Conservation (phyloP, 2,113 vertebrate species). For the Irena cyanogastra region DNA sequence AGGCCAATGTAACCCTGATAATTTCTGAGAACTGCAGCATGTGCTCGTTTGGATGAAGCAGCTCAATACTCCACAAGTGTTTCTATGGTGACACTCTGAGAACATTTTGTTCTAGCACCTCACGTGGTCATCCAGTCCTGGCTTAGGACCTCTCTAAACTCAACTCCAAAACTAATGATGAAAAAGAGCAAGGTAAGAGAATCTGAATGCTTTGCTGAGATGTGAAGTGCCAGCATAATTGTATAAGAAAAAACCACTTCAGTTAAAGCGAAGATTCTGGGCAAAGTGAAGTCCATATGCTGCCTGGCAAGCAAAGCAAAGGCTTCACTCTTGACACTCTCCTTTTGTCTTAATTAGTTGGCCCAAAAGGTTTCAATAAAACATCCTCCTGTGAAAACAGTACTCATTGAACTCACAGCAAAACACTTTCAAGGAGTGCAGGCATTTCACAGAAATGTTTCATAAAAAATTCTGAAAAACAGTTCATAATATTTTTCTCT, state of each 20-base stretch:
- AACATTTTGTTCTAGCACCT: conserved; percentile 5
- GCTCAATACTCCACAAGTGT: neutral
- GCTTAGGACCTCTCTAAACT: neutral
- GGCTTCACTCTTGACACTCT: neutral
- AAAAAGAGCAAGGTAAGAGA: neutral
- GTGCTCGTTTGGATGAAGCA: neutral
- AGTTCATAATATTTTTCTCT: neutral
- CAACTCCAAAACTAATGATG: neutral
- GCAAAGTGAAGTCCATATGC: neutral
- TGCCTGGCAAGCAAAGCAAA: neutral
- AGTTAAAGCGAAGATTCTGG: neutral
- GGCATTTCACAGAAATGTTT: neutral
- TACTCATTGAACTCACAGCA: neutral
- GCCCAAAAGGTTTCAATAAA: neutral
- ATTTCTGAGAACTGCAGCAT: neutral
- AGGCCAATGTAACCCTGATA: neutral
- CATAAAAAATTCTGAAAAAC: neutral
- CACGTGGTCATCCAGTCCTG: neutral
- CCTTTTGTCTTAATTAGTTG: neutral
- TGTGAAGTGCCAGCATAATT: neutral
- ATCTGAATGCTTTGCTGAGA: neutral
- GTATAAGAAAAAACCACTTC: neutral
- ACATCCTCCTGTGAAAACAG: neutral
- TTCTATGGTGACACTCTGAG: neutral
- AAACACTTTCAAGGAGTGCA: neutral